A percentile compares a stretch with the other conserved stretches of the same genome.
Conservation (phyloP, 2,888 invertebrate genomes). For the Tipula vernalis region DNA sequence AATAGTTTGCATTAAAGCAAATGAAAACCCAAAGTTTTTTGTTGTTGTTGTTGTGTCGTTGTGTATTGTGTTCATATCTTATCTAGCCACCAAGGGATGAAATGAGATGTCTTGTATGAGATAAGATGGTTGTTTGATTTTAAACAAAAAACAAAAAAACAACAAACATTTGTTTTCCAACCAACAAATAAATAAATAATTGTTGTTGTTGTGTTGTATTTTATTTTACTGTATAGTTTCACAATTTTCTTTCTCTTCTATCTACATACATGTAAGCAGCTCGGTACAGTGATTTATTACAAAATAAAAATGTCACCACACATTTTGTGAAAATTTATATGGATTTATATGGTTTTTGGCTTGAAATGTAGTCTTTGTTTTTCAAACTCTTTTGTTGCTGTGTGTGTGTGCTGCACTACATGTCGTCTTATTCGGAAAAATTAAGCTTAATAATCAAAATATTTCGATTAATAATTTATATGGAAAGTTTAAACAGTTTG, state of each 20-base stretch:
- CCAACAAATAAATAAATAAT: background rate
- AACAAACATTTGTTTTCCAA: background rate
- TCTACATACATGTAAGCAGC: background rate
- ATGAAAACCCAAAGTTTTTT: background rate
- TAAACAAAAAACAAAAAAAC: background rate
- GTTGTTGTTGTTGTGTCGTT: background rate
- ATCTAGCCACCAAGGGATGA: background rate
- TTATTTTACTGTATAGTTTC: background rate
- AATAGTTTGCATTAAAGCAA: background rate
- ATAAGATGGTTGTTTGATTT: background rate
- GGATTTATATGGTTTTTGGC: background rate
- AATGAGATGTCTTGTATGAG: background rate
- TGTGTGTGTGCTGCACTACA: background rate
- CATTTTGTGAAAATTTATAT: background rate
- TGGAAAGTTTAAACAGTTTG: background rate
- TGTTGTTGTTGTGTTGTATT: background rate
- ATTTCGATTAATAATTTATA: background rate
- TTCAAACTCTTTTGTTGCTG: background rate
- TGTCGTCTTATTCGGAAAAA: background rate
- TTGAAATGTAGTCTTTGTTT: background rate
- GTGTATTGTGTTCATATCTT: too few relatives aligned
- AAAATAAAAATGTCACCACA: slow-evolving; percentile 4
- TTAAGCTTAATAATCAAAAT: background rate
- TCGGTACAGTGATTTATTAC: background rate
- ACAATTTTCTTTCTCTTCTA: background rate